Evolutionary conservation across 2,888 invertebrate genomes (phyloP).

Genomic region (Lycia hirtaria): DNA sequence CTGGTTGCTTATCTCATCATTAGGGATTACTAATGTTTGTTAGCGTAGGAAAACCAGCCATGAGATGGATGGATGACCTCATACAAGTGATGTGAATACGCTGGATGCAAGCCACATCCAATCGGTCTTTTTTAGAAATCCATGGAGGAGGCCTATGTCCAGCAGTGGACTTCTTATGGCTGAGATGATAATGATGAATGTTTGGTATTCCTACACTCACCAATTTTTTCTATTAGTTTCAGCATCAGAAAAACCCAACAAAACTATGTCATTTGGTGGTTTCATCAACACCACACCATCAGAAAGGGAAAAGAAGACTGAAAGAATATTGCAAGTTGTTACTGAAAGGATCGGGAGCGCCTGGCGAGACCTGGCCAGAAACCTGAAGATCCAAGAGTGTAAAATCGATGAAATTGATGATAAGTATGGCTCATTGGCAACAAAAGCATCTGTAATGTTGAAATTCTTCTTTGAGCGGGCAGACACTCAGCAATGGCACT

Average conservation of each 20-base stretch:
- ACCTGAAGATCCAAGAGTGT: conserved; percentile 66
- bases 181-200: no score
- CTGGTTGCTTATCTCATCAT: no score
- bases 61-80: no score
- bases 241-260: conserved; percentile 44
- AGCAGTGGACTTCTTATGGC: no score
- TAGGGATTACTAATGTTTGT: no score
- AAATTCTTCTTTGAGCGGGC: conserved; percentile 57
- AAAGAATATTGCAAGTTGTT: conserved; percentile 64
- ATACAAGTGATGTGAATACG: no score
- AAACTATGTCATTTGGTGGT: conserved; percentile 39
- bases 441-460: conserved; percentile 63
- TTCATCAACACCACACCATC: conserved; percentile 47
- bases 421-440: conserved; percentile 46
- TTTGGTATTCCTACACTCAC: background rate
- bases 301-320: conserved; percentile 51
- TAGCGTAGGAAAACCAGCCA: no score
- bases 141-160: no score
- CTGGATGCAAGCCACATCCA: no score
- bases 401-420: conserved; percentile 68
- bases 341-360: conserved; percentile 66
- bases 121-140: no score
- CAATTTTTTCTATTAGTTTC: conserved; percentile 29
- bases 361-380: conserved; percentile 73
- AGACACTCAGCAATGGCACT: conserved; percentile 72